A percentile compares a stretch with the other conserved stretches of the same genome.
Conservation (phyloP, 2,888 invertebrate species). For the Linyphia triangularis region DNA sequence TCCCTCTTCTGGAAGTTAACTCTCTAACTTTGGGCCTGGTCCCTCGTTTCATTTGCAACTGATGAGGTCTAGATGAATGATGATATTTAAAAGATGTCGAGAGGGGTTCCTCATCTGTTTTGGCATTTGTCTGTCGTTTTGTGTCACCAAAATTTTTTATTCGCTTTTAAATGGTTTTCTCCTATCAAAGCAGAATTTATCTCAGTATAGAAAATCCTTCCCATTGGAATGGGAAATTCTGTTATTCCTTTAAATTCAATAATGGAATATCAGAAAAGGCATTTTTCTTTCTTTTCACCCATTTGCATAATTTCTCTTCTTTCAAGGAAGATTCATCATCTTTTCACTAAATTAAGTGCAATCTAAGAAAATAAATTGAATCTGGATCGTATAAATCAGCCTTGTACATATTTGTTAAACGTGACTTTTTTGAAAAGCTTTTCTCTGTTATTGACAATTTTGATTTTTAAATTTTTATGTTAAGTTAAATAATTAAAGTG, state of each 20-base stretch:
- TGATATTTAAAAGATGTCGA: conserved; percentile 56
- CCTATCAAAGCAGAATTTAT: conserved; percentile 62
- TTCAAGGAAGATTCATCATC: conserved; percentile 40
- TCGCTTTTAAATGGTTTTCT: conserved; percentile 51
- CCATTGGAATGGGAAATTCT: background rate
- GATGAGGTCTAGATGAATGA: conserved; percentile 51
- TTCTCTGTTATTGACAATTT: background rate
- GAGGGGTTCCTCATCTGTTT: conserved; percentile 64
- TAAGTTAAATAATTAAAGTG: background rate
- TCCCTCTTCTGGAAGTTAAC: background rate
- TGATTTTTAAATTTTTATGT: background rate
- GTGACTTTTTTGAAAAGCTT: background rate
- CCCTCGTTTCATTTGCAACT: conserved; percentile 14
- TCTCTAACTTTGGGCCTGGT: background rate
- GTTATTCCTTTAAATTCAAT: conserved; percentile 24
- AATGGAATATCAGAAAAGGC: conserved; percentile 15
- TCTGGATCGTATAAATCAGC: conserved; percentile 23
- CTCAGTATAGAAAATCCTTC: too few species aligned
- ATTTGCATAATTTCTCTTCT: conserved; percentile 52
- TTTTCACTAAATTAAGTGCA: conserved; percentile 36
- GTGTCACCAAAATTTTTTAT: conserved; percentile 56
- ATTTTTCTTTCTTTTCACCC: conserved; percentile 14
- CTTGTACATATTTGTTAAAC: background rate
- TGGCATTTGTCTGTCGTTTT: conserved; percentile 69
- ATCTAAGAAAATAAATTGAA: conserved; percentile 54